These are phyloP conservation scores for Anthopleura sola DNA, from an alignment of 64 coral and sea anemone species.

Conservation along the genomic window DNA sequence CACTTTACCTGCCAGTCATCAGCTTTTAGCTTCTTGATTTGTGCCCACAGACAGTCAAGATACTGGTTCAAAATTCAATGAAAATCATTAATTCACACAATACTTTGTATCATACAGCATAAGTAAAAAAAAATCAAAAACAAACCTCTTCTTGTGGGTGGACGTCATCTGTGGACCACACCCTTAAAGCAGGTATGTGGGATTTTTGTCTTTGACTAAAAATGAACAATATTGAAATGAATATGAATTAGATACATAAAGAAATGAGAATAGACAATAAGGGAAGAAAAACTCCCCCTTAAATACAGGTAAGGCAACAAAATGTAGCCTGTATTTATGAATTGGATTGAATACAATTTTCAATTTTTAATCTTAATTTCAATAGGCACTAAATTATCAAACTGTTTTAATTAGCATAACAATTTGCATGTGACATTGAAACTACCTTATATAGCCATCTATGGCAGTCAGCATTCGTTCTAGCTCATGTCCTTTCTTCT, in stretches of 20 bases:
- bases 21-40: slow-evolving; percentile 92
- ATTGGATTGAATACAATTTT: no score
- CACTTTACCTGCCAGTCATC: slow-evolving; percentile 87
- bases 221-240: neutral
- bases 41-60: slow-evolving; percentile 96
- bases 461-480: slow-evolving; percentile 76
- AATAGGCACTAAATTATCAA: no score
- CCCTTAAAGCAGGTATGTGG: slow-evolving; percentile 69
- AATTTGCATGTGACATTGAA: neutral
- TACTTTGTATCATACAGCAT: neutral
- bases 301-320: no score
- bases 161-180: slow-evolving; percentile 89
- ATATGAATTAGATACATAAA: no score
- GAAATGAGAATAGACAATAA: no score
- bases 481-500: slow-evolving; percentile 81
- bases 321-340: no score
- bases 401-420: no score
- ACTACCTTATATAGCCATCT: slow-evolving; percentile 90
- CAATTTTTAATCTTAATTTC: no score
- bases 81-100: neutral
- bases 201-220: slow-evolving; percentile 82
- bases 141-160: slow-evolving; percentile 92
- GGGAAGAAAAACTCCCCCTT: no score
- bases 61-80: slow-evolving; percentile 31
- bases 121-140: neutral